These are phyloP conservation scores for Ceratoteleas bidentatus DNA, from an alignment of 1,140 invertebrate species.

Conservation along the genomic window DNA sequence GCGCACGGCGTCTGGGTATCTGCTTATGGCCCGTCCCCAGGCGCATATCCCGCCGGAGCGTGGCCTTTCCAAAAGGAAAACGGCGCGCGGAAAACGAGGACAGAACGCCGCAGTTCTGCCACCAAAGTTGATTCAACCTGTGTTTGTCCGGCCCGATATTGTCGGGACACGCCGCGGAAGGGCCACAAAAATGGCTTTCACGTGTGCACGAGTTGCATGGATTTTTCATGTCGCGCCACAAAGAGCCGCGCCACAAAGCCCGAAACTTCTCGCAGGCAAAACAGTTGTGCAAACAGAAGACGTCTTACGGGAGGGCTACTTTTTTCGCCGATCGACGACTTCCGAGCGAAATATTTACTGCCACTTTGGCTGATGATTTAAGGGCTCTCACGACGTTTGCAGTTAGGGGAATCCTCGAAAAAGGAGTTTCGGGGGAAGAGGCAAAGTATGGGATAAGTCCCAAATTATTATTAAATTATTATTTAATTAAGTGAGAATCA, in stretches of 20 bases:
- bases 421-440: too few species aligned
- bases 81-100: conserved; percentile 14
- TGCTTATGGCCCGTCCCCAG: conserved; percentile 47
- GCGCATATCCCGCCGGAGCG: conserved; percentile 32
- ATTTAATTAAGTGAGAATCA: too few species aligned
- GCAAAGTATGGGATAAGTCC: too few species aligned
- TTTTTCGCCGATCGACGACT: conserved; percentile 35
- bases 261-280: conserved; percentile 50
- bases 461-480: too few species aligned
- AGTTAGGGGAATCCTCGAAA: conserved; percentile 25
- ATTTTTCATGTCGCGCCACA: conserved; percentile 55
- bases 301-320: conserved; percentile 42
- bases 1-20: conserved; percentile 56
- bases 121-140: conserved; percentile 61
- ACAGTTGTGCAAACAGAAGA: conserved; percentile 63
- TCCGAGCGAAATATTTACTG: conserved; percentile 52
- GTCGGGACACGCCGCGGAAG: conserved; percentile 30
- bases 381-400: conserved; percentile 7
- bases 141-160: conserved; percentile 47
- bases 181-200: conserved; percentile 48
- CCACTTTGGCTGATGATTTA: conserved; percentile 51
- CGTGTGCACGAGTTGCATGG: conserved; percentile 44
- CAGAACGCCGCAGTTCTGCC: conserved; percentile 48
- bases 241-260: conserved; percentile 38
- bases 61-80: conserved; percentile 35